Base-by-base conservation (phyloP, 2,113 vertebrate genomes). In the Tapirus terrestris region DNA sequence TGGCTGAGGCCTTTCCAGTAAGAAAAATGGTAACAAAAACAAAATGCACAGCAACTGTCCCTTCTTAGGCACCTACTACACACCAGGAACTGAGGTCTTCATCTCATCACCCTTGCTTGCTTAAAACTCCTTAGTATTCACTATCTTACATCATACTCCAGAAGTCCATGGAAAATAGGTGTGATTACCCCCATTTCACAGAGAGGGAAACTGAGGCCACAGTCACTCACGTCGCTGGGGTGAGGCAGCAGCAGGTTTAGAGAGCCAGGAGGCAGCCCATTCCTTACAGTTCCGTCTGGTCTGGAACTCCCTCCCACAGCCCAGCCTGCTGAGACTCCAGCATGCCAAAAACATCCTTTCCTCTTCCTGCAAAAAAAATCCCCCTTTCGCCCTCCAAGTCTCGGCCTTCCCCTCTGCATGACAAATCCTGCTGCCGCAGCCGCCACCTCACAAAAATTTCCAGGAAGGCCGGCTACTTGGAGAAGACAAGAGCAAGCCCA, bases 401-500 rank as follows among this genome's bases (percentile, higher is more conserved):
- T 84, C 17, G 1, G 61, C 84, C 96, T 63, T 68, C 81, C 92
- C 56, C 43, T 81, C 13, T 13, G 20, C 96, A 79, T 95, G 98
- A 97, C 97, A 97, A 97, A 97, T 93, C 75, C 97, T 56, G 36
- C 83, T 48, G 82, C 89, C 18, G 31, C 87, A 86, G 67, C 75
- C 1, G 25, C 95, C 97, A 95, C 94, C 93, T 95, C 97, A 93
- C 82, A 95, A 79, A 94, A 95, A 95, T 96, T 97, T 97, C 97
- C 98, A 96, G 96, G 97, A 98, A 98, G 95, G 72, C 86, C 12
- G 39, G 79, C 51, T 73, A 68, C 95, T 94, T 61, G 89, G 72
- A 95, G 72, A 73, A 91, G 89, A 86, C 67, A 91, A 73, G 53
- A 88, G 65, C 84, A 65, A 95, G 58, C 23, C 89, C 77, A 51